Percentiles rank a stretch among this genome's conserved stretches.
Evolutionary conservation across 1,140 invertebrate species (phyloP).

Genomic region (Drosophila rufa): DNA sequence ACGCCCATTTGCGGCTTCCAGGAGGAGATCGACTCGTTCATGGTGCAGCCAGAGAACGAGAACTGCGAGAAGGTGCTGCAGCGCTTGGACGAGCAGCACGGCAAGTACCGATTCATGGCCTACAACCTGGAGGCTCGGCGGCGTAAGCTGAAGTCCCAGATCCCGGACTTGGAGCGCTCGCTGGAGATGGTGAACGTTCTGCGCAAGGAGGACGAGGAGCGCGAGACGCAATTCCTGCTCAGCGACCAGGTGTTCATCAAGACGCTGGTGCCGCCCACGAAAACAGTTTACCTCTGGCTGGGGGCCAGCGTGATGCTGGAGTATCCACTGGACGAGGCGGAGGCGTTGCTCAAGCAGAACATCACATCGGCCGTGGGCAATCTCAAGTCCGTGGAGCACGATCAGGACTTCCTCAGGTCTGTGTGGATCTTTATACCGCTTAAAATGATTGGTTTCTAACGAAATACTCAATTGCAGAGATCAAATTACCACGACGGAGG

Average conservation of each 20-base stretch:
- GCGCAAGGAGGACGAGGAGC: constrained; percentile 91
- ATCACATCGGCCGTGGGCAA: constrained; percentile 94
- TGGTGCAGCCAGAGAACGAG: constrained; percentile 93
- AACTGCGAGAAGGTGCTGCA: constrained; percentile 93
- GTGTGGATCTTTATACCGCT: not conserved
- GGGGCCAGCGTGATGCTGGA: constrained; percentile 99
- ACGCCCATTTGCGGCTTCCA: constrained; percentile 81
- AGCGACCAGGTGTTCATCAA: constrained; percentile 98
- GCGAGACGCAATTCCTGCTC: constrained; percentile 96
- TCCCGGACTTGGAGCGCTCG: constrained; percentile 96
- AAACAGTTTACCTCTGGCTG: constrained; percentile 98
- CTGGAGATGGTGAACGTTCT: constrained; percentile 97
- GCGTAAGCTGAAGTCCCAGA: constrained; percentile 93
- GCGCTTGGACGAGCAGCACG: constrained; percentile 95
- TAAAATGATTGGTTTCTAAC: not conserved
- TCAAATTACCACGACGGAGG: constrained; percentile 99
- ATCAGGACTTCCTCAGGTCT: constrained; percentile 88
- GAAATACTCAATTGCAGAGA: constrained; percentile 88
- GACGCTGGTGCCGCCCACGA: constrained; percentile 94
- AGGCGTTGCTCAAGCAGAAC: constrained; percentile 94
- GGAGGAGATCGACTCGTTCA: constrained; percentile 98
- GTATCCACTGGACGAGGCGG: constrained; percentile 97
- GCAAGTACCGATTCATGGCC: constrained; percentile 99
- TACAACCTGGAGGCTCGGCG: constrained; percentile 94
- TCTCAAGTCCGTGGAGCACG: constrained; percentile 93